Base-by-base conservation (phyloP, 2,888 invertebrate species). In the Pristionchus entomophagus region DNA sequence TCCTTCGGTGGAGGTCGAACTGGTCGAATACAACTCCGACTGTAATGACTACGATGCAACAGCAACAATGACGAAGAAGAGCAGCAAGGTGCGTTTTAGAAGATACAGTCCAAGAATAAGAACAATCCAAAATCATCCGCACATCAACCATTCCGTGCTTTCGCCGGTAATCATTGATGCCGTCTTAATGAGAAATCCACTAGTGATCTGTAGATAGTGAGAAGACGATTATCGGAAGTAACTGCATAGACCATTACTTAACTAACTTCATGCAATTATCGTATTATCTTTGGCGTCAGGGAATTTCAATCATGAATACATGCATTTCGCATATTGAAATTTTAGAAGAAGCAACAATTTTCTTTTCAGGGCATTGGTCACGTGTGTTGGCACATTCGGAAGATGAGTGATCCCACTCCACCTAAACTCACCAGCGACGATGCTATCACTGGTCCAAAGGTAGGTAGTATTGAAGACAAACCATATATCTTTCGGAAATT, bases 21-120 rank as follows among this genome's bases (percentile, higher is more conserved):
- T 90, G 45, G 53, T 84, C 3, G 90, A 90, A 78, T 89, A 90
- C 49, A 90, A 90, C 59, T 90, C 90, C n/a, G 90, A 90, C 32
- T 87, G 88, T 14, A 87, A 83, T 45, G 89, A 90, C 19, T 89
- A 89, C 14, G 87, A 88, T 17, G 59, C 35, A 35, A 38, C 73
- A 26, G 32, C 73, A 14, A 73, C 73, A 2, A 73, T 45, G 3
- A 38, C 69, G 29, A 85, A 85, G 85, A 51, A 53, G 17, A 22
- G 22, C 35, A 85, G 45, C 41, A 69, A 73, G 51, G 69, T 51
- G 29, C 19, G 51, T 19, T 10, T 35, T 22, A 10, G 10, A 22
- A 38, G n/a, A 41, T 41, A 38, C 1, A 56, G 12, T 26, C 10
- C 26, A 22, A n/a, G 22, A 56, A 22, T 22, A 26, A 26, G n/a